Percentiles rank a stretch among this genome's conserved stretches.
Evolutionary conservation across 2,888 invertebrate species (phyloP).

Genomic region (Tetragonula carbonaria): DNA sequence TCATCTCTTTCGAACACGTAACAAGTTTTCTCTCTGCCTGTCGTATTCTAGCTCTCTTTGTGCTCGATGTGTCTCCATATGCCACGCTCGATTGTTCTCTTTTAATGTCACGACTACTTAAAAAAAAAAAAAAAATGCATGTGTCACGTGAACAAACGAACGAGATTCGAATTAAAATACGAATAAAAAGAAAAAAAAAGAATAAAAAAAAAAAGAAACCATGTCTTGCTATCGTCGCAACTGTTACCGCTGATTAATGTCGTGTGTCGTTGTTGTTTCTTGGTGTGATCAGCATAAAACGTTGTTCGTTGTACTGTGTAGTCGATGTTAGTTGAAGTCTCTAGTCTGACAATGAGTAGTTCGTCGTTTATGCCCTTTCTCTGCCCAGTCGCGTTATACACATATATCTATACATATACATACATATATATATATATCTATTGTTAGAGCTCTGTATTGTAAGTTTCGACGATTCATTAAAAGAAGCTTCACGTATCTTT

Average conservation of each 20-base stretch:
- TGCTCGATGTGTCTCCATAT: constrained; percentile 38
- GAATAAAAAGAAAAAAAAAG: not conserved
- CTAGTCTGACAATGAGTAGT: constrained; percentile 7
- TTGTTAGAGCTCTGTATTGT: constrained; percentile 39
- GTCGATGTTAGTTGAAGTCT: constrained; percentile 25
- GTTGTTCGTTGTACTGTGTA: constrained; percentile 59
- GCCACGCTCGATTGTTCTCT: constrained; percentile 30
- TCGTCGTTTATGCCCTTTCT: constrained; percentile 12
- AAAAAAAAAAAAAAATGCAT: not conserved
- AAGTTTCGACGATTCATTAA: constrained; percentile 35
- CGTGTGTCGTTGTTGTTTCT: constrained; percentile 83
- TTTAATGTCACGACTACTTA: constrained; percentile 34
- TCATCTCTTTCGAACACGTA: constrained; percentile 3
- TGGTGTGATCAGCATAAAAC: constrained; percentile 76
- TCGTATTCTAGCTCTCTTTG: constrained; percentile 5
- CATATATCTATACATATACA: too few relatives aligned
- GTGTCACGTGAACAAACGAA: constrained; percentile 2
- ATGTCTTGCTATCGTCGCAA: constrained; percentile 76
- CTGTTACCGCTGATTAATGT: constrained; percentile 81
- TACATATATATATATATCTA: not conserved
- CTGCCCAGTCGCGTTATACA: constrained; percentile 9
- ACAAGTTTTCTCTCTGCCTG: constrained; percentile 36
- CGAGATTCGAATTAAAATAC: not conserved
- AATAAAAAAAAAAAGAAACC: constrained; percentile 41
- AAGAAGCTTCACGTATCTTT: constrained; percentile 44